Evolutionary conservation across 2,888 invertebrate genomes (phyloP), one percentile per base, ranked within the genome.

Genomic region (Drosophila mettleri): DNA sequence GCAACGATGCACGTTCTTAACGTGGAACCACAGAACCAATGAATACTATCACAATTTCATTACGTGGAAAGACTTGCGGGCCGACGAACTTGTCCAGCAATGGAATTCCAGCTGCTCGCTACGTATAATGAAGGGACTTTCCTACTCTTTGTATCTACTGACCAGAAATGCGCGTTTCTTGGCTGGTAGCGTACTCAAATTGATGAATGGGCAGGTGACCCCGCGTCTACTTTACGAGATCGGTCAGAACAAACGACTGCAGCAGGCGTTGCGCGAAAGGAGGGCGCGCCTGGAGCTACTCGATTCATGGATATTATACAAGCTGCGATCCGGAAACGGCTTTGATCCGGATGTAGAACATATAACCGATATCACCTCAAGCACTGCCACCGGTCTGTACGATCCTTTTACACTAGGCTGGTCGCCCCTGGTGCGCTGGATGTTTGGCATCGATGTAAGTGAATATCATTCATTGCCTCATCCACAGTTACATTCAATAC

Each of bases 221-320:
- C 93, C 96, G 79, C 93, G 98, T 64, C 93, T 98, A 61, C 91
- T 95, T 57, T 97, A 98, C 96, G 95, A 95, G 24, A 91, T 98
- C 34, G 93, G 96, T 80, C 95, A 97, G 86, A 94, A 96, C 66
- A 93, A 94, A 12, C 94, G 94, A 48, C 93, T 98, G 68, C 94
- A 94, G 88, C 92, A 94, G 74, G 96, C 96, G 1, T 92, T 95
- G 6, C 91, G 92, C 69, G 92, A 93, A 51, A 94, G 95, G 38
- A 94, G 95, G 74, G 96, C 96, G 0, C 94, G 96, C 91, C 96
- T 97, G 92, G 97, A 98, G 7, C 96, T 98, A 1, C 93, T 99
- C 57, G 99, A 99, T 90, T 97, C 98, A 0, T 99, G 98, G 98
- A 93, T 99, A 51, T 90, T 98, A 57, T 96, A 97, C 93, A 97